Percentiles rank a stretch among this genome's conserved stretches.
These are phyloP conservation scores for Pempheris klunzingeri DNA, from an alignment of 2,797 vertebrate species.

Conservation along the genomic window DNA sequence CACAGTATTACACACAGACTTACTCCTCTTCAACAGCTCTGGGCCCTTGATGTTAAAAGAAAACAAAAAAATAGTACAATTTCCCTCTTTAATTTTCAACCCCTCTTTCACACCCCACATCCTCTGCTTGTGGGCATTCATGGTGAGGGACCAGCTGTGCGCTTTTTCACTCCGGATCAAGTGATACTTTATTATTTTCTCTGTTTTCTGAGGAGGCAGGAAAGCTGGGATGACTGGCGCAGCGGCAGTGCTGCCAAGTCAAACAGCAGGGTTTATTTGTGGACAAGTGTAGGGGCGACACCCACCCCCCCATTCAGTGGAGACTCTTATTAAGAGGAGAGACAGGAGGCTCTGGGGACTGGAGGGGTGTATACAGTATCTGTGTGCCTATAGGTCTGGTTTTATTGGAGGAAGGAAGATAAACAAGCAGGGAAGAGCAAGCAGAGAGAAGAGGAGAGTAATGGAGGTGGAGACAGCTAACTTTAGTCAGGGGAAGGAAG, in stretches of 20 bases:
- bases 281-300: slow-evolving; percentile 78
- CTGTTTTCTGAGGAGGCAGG: slow-evolving; percentile 69
- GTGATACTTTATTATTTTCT: slow-evolving; percentile 78
- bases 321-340: slow-evolving; percentile 70
- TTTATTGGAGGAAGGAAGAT: slow-evolving; percentile 19
- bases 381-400: slow-evolving; percentile 17
- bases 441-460: slow-evolving; percentile 23
- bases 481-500: slow-evolving; percentile 9
- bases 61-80: slow-evolving; percentile 59
- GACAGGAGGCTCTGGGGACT: slow-evolving; percentile 56
- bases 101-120: slow-evolving; percentile 30
- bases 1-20: background rate
- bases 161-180: slow-evolving; percentile 65
- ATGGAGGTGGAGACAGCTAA: slow-evolving; percentile 15
- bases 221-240: slow-evolving; percentile 77
- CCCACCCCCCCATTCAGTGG: slow-evolving; percentile 38
- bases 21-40: slow-evolving; percentile 23
- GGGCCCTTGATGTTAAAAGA: slow-evolving; percentile 39
- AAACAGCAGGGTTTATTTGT: slow-evolving; percentile 84
- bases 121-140: slow-evolving; percentile 64
- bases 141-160: slow-evolving; percentile 60
- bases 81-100: slow-evolving; percentile 46
- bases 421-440: slow-evolving; percentile 23
- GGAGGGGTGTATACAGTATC: slow-evolving; percentile 34
- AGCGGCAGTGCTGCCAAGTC: slow-evolving; percentile 76